Evolutionary conservation across 2,113 vertebrate genomes (phyloP), one percentile per base, ranked within the genome.

Genomic region (Microtus richardsoni): DNA sequence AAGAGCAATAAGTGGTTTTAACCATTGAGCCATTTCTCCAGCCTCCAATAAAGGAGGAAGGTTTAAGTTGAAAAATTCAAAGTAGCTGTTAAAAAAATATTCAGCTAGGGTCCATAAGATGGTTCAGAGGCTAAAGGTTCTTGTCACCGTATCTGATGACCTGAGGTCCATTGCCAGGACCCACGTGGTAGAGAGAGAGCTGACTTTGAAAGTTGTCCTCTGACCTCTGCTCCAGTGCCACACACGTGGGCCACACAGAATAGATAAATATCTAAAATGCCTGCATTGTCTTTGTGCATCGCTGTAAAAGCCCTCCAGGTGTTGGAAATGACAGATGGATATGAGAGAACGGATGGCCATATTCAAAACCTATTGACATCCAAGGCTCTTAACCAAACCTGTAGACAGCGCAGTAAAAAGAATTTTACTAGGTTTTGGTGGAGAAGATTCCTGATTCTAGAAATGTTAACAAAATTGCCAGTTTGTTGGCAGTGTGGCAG

Each of bases 401-500:
- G 21, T 70, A 39, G 33, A 22, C 66, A 87, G 30, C 39, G 22
- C 66, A 39, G 8, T 52, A 36, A 7, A 71, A 71, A n/a, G 21
- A 17, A 52, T 49, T 54, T 54, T 22, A 71, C 66, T 70, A 52
- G 33, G 47, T 11, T 52, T 49, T n/a, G 36, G 36, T 73, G 66
- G 33, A 36, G 41, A 83, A 87, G 80, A 64, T 7, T 44, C 39
- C 86, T 87, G 66, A 64, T 54, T 91, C 58, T 44, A 36, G 1
- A 39, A 66, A 36, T 84, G 77, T 41, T 90, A 73, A 84, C 90
- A 88, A 92, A 87, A 96, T 70, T 87, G 70, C 62, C 91, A 49
- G 36, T 54, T 54, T 54, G 17, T 54, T 54, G 16, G 16, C 28
- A 10, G 19, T 88, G 85, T n/a, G 80, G 39, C 66, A 94, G 66